Base-by-base conservation (phyloP, 2,113 vertebrate genomes). In the Atherinomorus stipes region DNA sequence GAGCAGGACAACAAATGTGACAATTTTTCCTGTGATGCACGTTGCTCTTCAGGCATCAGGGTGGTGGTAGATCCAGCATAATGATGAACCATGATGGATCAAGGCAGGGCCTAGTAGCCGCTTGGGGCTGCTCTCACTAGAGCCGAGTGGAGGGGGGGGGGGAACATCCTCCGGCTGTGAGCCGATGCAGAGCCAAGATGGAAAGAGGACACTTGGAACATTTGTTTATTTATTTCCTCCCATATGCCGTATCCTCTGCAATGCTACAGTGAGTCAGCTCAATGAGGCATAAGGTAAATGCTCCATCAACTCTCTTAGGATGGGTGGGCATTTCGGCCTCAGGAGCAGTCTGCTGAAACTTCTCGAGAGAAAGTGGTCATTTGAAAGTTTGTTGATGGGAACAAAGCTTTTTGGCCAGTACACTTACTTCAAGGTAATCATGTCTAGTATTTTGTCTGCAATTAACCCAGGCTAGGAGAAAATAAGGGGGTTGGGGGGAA, bases 181-280 rank as follows among this genome's bases (percentile, higher is more conserved):
- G 71, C 26, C 64, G 42, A 85, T 78, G 69, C 21, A 19, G 51
- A 81, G 86, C 78, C 83, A 85, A 89, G 82, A 88, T 57, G 76
- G 77, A 83, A 86, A 85, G 74, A 86, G 86, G 85, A 89, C 83
- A 85, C 74, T 83, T 77, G 79, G 72, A 85, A 66, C 77, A 82
- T 85, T 90, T 87, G 85, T 89, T 90, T 90, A 89, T 90, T 89
- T 91, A 89, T 87, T 82, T 87, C 75, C 62, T 74, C 83, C 89
- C 88, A 83, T 89, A 89, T 88, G 89, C 76, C 72, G 71, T 78
- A 83, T 85, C 78, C 76, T 88, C 81, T 80, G 87, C 85, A 83
- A 85, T 86, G 91, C 89, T 87, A 84, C 88, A 83, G 84, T 80
- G 84, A 89, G 82, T 89, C 82, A 76, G 84, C 85, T 84, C 88